phyloP scores from a whole-genome alignment of 2,113 vertebrate genomes.

The Chionis minor region DNA sequence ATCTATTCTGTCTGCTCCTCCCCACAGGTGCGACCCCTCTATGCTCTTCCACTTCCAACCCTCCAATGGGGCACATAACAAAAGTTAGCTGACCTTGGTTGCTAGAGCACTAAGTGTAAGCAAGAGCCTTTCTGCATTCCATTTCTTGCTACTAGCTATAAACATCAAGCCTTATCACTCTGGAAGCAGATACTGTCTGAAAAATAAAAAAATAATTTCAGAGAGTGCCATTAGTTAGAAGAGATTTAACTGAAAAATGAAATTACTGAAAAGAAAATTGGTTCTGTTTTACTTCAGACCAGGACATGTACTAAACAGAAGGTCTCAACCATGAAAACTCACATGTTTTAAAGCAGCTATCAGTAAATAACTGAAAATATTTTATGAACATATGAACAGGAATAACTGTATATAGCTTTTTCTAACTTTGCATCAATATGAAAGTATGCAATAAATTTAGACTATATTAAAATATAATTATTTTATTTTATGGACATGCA shows the following conservation, averaged over 20 bases:
- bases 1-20: background rate
- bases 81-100: background rate
- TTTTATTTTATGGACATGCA: background rate
- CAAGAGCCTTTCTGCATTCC: background rate
- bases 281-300: background rate
- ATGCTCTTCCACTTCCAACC: background rate
- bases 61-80: background rate
- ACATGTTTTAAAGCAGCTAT: background rate
- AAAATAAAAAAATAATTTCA: background rate
- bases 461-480: background rate
- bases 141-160: background rate
- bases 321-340: background rate
- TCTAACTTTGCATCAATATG: background rate
- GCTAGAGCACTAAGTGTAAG: background rate
- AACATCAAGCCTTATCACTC: background rate
- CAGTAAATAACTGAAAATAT: background rate
- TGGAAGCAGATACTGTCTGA: background rate
- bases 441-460: background rate
- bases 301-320: background rate
- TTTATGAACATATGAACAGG: background rate
- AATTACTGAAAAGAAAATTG: background rate
- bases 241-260: background rate
- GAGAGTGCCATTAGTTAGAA: background rate
- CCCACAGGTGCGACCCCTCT: background rate
- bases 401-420: background rate